Conservation (phyloP, 2,113 vertebrate species). For the Centropus unirufus region DNA sequence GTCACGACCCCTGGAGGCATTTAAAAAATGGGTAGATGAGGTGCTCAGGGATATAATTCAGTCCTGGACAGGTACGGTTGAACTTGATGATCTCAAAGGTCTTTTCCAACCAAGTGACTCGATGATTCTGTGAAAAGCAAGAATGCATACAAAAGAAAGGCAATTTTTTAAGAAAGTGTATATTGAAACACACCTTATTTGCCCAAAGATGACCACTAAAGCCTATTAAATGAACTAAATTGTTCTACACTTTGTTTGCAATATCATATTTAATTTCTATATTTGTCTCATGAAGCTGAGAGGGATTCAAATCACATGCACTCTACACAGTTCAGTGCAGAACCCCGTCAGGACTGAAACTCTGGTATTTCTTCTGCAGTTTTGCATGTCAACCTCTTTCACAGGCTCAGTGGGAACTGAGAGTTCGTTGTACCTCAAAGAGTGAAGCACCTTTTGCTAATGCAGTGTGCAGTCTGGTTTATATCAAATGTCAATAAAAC, state of each 20-base stretch:
- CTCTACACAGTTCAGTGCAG: background rate
- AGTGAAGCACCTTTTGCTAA: background rate
- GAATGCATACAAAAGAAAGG: background rate
- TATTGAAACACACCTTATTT: background rate
- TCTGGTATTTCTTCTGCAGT: background rate
- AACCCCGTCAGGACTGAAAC: background rate
- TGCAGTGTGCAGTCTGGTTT: background rate
- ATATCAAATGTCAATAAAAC: background rate
- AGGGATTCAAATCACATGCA: background rate
- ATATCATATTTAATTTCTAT: background rate
- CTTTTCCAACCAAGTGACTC: no score
- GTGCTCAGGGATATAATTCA: no score
- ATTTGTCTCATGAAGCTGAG: background rate
- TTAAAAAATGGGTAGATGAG: no score
- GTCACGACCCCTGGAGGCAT: no score
- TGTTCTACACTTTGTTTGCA: background rate
- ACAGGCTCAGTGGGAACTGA: background rate
- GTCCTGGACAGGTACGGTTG: no score
- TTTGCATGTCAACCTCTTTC: background rate
- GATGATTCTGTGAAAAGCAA: background rate
- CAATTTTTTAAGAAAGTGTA: background rate
- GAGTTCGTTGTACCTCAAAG: background rate
- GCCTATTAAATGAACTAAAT: background rate
- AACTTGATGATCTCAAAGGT: no score
- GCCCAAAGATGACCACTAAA: background rate